Evolutionary conservation across 2,888 invertebrate genomes (phyloP).

Genomic region (Xestobium rufovillosum): DNA sequence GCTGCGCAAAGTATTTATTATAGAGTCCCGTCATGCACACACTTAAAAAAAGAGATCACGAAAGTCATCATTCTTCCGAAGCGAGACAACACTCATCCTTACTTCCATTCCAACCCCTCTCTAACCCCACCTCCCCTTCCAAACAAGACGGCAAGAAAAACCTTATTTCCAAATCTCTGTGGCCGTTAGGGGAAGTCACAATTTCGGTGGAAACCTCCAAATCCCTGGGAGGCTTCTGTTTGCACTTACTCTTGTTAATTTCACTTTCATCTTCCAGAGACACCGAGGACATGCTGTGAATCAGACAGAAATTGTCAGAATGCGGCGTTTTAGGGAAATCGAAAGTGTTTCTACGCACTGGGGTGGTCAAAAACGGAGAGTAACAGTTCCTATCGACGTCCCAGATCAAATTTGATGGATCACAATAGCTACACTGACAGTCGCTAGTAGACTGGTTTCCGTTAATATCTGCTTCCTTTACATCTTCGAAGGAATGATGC

Average conservation of each 20-base stretch:
- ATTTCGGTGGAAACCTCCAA: slow-evolving; percentile 71
- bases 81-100: no score
- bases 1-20: no score
- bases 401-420: slow-evolving; percentile 68
- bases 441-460: slow-evolving; percentile 38
- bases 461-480: slow-evolving; percentile 38
- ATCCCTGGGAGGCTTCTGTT: slow-evolving; percentile 45
- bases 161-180: slow-evolving; percentile 70
- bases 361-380: slow-evolving; percentile 47
- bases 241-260: slow-evolving; percentile 34
- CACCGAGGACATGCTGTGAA: slow-evolving; percentile 29
- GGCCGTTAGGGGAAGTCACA: slow-evolving; percentile 69
- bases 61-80: no score
- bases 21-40: no score
- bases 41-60: no score
- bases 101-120: no score
- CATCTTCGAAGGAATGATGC: slow-evolving; percentile 42
- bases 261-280: slow-evolving; percentile 28
- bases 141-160: no score
- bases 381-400: slow-evolving; percentile 57
- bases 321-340: slow-evolving; percentile 14
- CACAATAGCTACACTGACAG: slow-evolving; percentile 71
- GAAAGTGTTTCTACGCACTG: slow-evolving; percentile 26
- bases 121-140: no score
- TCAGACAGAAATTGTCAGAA: slow-evolving; percentile 21